Percentiles rank a stretch among this genome's conserved stretches.
Conservation (phyloP, 2,888 invertebrate species). For the Tortrix viridana region DNA sequence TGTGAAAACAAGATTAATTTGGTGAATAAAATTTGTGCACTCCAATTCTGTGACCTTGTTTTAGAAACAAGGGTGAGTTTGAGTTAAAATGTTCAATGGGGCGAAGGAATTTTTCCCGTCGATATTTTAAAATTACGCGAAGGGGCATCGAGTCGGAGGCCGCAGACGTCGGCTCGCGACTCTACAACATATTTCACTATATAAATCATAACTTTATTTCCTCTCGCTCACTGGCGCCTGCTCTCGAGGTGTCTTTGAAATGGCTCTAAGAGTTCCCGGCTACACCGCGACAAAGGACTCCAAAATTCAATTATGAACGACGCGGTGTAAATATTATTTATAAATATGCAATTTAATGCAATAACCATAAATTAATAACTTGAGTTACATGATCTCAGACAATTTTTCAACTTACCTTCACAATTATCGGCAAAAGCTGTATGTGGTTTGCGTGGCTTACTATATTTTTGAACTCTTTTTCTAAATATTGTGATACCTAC, state of each 20-base stretch:
- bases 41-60: not conserved
- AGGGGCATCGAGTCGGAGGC: slow-evolving; percentile 40
- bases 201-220: slow-evolving; percentile 84
- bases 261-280: slow-evolving; percentile 74
- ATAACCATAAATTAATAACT: slow-evolving; percentile 1
- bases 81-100: slow-evolving; percentile 46
- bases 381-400: not conserved
- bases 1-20: not conserved
- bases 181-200: slow-evolving; percentile 77
- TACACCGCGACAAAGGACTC: slow-evolving; percentile 74
- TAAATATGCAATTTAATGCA: slow-evolving; percentile 58
- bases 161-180: slow-evolving; percentile 56
- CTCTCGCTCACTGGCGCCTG: slow-evolving; percentile 71
- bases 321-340: slow-evolving; percentile 62
- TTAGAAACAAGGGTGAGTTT: not conserved
- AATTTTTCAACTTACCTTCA: not conserved
- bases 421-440: not conserved
- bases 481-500: no score
- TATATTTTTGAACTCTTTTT: no score
- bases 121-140: not conserved
- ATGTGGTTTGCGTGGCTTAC: no score
- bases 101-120: no score
- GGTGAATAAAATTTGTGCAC: not conserved
- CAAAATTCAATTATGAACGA: slow-evolving; percentile 75
- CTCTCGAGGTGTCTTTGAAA: slow-evolving; percentile 75